phyloP scores from a whole-genome alignment of 2,113 vertebrate genomes.

The Platanista minor region DNA sequence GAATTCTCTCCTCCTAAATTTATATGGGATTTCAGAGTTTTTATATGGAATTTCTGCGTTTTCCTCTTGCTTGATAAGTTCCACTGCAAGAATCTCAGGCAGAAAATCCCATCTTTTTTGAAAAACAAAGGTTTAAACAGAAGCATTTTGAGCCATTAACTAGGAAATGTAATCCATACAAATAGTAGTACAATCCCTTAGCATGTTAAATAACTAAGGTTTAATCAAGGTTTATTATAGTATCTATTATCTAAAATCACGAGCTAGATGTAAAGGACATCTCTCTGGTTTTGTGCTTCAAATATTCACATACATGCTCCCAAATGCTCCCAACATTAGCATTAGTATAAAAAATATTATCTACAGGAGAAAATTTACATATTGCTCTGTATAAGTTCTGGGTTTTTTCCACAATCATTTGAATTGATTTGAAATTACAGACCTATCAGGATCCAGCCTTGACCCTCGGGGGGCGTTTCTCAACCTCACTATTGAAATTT shows the following conservation, averaged over 20 bases:
- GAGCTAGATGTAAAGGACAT: neutral
- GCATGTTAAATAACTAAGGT: neutral
- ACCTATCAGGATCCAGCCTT: neutral
- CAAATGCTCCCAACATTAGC: neutral
- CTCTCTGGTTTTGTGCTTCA: neutral
- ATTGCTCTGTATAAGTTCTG: neutral
- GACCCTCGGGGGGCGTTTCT: neutral
- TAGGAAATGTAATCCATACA: slow-evolving; percentile 5
- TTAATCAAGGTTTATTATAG: neutral
- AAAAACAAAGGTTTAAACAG: neutral
- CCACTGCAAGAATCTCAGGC: neutral
- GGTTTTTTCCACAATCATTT: neutral
- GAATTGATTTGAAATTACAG: neutral
- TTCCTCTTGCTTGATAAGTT: neutral
- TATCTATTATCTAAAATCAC: neutral
- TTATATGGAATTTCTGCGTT: neutral
- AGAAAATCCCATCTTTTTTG: neutral
- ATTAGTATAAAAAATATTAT: neutral
- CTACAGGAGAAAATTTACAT: neutral
- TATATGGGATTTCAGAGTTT: neutral
- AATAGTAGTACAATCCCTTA: neutral
- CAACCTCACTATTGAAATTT: neutral
- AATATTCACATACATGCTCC: neutral
- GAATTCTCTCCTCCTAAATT: neutral
- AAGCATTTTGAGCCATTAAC: neutral